These are phyloP conservation scores for Diogma glabrata DNA, from an alignment of 2,888 invertebrate genomes.

Conservation along the genomic window DNA sequence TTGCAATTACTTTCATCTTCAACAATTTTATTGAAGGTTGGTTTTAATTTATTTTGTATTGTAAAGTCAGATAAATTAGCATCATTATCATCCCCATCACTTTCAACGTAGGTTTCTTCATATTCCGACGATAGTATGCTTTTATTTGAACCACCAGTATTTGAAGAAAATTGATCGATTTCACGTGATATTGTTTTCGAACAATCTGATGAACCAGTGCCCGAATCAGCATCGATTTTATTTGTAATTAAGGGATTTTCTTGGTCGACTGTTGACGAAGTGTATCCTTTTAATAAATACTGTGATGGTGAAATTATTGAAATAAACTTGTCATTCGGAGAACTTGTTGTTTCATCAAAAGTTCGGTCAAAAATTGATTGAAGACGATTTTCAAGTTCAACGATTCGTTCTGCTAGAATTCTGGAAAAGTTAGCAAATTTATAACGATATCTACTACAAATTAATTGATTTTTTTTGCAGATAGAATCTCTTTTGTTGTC, in stretches of 20 bases:
- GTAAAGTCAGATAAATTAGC: too few species aligned
- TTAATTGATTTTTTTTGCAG: slow-evolving; percentile 3
- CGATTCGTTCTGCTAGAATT: slow-evolving; percentile 66
- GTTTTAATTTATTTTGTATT: slow-evolving; percentile 9
- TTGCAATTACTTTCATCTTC: slow-evolving; percentile 25
- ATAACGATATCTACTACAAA: too few species aligned
- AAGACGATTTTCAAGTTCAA: slow-evolving; percentile 68
- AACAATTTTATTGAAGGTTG: neutral
- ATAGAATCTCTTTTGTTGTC: too few species aligned
- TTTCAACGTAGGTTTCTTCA: slow-evolving; percentile 20
- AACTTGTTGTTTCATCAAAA: slow-evolving; percentile 39
- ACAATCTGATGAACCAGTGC: slow-evolving; percentile 24
- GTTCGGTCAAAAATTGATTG: slow-evolving; percentile 45
- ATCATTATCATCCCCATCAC: slow-evolving; percentile 12
- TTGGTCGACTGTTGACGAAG: slow-evolving; percentile 40
- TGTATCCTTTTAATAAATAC: slow-evolving; percentile 52
- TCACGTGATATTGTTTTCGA: slow-evolving; percentile 17
- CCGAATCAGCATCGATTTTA: slow-evolving; percentile 36
- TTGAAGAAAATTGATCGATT: slow-evolving; percentile 29
- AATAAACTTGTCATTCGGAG: slow-evolving; percentile 44
- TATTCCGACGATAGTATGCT: slow-evolving; percentile 34
- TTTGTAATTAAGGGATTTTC: slow-evolving; percentile 31
- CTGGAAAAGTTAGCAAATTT: too few species aligned
- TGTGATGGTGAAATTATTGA: slow-evolving; percentile 40
- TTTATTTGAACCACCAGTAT: slow-evolving; percentile 27